phyloP scores from a whole-genome alignment of 2,797 vertebrate genomes.

The Borostomias antarcticus region DNA sequence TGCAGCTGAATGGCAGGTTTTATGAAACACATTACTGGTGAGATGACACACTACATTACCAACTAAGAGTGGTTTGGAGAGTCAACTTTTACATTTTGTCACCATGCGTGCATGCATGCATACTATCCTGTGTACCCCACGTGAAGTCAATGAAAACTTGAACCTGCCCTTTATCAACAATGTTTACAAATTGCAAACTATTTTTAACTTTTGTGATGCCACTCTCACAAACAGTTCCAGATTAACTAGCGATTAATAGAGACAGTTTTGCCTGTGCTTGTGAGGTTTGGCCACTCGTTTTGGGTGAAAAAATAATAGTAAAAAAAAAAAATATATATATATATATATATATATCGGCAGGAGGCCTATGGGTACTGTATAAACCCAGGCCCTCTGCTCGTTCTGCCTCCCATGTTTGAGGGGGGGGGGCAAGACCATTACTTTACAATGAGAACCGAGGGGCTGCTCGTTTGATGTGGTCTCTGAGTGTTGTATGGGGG shows the following conservation, averaged over 20 bases:
- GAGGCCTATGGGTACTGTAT: conserved; percentile 42
- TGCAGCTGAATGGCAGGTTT: not conserved
- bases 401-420: no score
- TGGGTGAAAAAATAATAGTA: no score
- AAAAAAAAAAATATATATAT: no score
- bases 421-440: conserved; percentile 67
- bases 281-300: no score
- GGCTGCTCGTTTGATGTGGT: conserved; percentile 79
- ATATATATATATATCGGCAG: conserved; percentile 53
- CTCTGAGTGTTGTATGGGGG: conserved; percentile 70
- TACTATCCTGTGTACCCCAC: no score
- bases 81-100: not conserved
- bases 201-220: no score
- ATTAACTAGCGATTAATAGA: no score
- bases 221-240: no score
- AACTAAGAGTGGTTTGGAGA: not conserved
- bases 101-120: not conserved
- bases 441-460: conserved; percentile 72
- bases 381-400: conserved; percentile 42
- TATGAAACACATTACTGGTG: not conserved
- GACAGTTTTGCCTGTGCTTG: no score
- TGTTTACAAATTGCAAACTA: no score
- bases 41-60: not conserved
- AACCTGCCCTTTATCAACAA: no score
- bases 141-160: no score